Conservation (phyloP, 2,113 vertebrate genomes). For the Paracanthobrama guichenoti region DNA sequence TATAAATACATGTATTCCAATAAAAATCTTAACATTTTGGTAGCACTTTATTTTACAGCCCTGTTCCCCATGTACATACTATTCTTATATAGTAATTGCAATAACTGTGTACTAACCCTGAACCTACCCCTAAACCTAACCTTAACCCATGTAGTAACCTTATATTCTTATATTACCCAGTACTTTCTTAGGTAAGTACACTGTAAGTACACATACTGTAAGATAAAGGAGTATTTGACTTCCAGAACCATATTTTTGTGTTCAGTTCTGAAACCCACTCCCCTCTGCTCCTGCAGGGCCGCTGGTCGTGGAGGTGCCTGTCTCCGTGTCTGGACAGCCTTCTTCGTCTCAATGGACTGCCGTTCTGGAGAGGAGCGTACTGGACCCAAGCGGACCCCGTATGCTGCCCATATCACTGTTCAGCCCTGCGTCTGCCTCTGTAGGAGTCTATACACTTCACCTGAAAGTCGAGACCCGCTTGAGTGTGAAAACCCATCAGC, state of each 20-base stretch:
- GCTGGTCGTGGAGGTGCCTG: constrained; percentile 55
- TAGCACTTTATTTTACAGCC: no score
- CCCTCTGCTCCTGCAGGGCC: constrained; percentile 56
- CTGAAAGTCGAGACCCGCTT: constrained; percentile 45
- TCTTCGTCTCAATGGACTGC: constrained; percentile 62
- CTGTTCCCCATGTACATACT: no score
- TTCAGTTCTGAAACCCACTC: background rate
- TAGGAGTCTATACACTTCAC: constrained; percentile 68
- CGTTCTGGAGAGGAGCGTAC: constrained; percentile 36
- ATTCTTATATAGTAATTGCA: no score
- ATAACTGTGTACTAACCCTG: no score
- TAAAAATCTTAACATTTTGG: no score
- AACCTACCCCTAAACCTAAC: no score
- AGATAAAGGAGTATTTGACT: background rate
- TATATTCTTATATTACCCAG: no score
- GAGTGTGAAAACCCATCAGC: background rate
- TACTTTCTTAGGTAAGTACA: no score
- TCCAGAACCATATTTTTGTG: background rate
- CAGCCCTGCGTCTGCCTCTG: constrained; percentile 61
- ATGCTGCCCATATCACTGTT: constrained; percentile 61
- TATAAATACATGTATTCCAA: no score
- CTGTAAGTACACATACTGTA: no score
- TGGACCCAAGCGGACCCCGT: background rate
- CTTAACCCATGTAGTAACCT: no score
- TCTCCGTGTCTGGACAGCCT: constrained; percentile 49